Evolutionary conservation across 2,888 invertebrate genomes (phyloP).

Genomic region (Auanema freiburgensis): DNA sequence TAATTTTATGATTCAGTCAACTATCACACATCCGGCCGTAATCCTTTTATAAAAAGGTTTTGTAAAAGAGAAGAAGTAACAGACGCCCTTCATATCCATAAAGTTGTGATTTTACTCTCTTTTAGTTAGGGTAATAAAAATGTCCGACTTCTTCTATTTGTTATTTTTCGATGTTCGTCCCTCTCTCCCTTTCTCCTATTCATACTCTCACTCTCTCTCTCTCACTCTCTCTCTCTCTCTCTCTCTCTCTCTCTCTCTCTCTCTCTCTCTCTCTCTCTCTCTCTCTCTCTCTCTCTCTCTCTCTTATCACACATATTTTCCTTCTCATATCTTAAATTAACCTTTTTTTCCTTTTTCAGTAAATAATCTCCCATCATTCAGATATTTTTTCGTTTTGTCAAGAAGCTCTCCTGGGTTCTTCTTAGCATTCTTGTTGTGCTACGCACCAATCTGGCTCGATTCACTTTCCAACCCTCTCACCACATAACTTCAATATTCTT

Average conservation of each 20-base stretch:
- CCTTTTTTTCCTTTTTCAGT: conserved; percentile 5
- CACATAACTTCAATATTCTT: no score
- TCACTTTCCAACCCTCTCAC: no score
- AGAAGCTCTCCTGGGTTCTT: neutral
- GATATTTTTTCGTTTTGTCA: neutral
- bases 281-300: conserved; percentile 9
- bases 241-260: conserved; percentile 10
- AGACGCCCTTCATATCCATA: conserved; percentile 14
- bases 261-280: conserved; percentile 5
- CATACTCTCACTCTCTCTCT: conserved; percentile 9
- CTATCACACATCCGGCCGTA: no score
- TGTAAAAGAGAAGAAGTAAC: neutral
- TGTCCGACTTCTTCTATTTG: conserved; percentile 22
- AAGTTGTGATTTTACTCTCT: conserved; percentile 5
- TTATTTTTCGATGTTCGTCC: conserved; percentile 16
- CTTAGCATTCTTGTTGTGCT: conserved; percentile 6
- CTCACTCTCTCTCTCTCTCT: conserved; percentile 5
- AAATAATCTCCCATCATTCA: neutral
- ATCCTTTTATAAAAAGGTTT: no score
- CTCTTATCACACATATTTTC: conserved; percentile 14
- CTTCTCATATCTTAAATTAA: neutral
- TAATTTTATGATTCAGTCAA: no score
- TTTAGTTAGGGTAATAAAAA: conserved; percentile 11
- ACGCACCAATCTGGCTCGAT: no score
- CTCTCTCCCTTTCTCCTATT: conserved; percentile 10